Evolutionary conservation across 2,113 vertebrate genomes (phyloP).

Genomic region (Psittacus erithacus): DNA sequence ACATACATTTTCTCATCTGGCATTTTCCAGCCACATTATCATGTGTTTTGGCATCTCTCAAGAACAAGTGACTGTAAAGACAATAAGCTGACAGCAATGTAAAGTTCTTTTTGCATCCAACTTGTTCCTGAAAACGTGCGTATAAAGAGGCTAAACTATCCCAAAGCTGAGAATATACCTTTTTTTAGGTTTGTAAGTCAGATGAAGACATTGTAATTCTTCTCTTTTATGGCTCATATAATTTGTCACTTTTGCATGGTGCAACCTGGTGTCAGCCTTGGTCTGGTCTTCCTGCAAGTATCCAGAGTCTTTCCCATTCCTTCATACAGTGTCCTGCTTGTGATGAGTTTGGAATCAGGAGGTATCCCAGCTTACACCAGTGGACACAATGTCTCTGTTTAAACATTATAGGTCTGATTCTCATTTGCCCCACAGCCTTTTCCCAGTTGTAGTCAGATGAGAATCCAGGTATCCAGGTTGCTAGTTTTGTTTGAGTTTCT

Average conservation of each 20-base stretch:
- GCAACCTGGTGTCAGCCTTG: neutral
- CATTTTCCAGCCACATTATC: neutral
- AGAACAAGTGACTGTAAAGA: neutral
- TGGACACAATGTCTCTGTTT: neutral
- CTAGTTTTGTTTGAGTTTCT: conserved; percentile 52
- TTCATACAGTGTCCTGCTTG: neutral
- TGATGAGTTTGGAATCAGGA: neutral
- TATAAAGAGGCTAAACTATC: neutral
- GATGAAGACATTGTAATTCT: neutral
- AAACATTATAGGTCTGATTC: neutral
- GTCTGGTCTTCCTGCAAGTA: neutral
- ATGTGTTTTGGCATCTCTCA: neutral
- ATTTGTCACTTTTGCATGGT: neutral
- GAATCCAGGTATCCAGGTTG: neutral
- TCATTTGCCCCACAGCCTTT: neutral
- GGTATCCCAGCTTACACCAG: neutral
- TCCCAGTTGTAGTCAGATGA: neutral
- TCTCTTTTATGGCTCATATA: neutral
- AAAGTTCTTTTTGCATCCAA: neutral
- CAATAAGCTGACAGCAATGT: neutral
- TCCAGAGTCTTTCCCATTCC: neutral
- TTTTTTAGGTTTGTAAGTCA: neutral
- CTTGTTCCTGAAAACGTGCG: neutral
- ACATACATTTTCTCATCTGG: neutral
- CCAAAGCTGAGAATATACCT: neutral